phyloP scores from a whole-genome alignment of 2,888 invertebrate species.

The Cerastis rubricosa region DNA sequence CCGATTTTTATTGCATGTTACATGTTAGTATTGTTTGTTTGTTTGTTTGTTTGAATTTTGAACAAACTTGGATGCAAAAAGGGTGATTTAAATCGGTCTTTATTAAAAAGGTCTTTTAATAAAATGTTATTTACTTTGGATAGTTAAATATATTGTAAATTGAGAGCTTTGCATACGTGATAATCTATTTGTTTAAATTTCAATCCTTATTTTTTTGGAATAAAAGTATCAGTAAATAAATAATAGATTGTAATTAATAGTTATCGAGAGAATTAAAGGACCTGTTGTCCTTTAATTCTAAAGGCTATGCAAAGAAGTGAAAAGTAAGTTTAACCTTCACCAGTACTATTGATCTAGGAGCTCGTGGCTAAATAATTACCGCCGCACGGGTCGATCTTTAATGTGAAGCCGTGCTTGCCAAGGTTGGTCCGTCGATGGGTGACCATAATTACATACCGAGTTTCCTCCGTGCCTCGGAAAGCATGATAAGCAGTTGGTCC shows the following conservation, averaged over 20 bases:
- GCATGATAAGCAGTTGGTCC: too few relatives aligned
- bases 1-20: conserved; percentile 66
- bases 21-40: conserved; percentile 56
- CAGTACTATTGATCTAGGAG: too few relatives aligned
- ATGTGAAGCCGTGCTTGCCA: too few relatives aligned
- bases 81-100: conserved; percentile 27
- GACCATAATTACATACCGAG: too few relatives aligned
- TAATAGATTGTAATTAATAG: background rate
- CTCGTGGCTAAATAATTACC: too few relatives aligned
- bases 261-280: background rate
- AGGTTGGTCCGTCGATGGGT: too few relatives aligned
- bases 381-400: too few relatives aligned
- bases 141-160: background rate
- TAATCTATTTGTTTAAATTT: background rate
- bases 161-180: background rate
- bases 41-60: conserved; percentile 65
- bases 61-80: conserved; percentile 52
- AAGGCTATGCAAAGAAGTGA: too few relatives aligned
- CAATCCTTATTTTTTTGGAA: background rate
- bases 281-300: too few relatives aligned
- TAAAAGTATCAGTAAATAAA: background rate
- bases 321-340: background rate
- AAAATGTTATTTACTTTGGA: conserved; percentile 17
- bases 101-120: conserved; percentile 30
- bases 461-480: too few relatives aligned